Evolutionary conservation across 2,113 vertebrate species (phyloP).

Genomic region (Meriones unguiculatus): DNA sequence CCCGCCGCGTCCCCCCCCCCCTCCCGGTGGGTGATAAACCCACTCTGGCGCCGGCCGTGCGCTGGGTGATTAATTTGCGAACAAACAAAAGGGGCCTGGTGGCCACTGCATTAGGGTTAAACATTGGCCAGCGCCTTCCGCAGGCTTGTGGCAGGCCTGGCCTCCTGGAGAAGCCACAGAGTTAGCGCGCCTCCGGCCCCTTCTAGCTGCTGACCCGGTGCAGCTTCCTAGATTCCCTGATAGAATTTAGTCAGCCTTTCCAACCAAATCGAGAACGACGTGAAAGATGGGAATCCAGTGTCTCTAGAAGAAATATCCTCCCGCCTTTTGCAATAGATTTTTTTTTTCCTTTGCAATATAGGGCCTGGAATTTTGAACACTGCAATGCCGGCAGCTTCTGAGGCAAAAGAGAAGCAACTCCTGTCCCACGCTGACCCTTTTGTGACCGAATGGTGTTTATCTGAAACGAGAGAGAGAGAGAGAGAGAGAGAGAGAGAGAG

Average conservation of each 20-base stretch:
- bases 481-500: too few relatives aligned
- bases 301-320: not conserved
- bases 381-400: not conserved
- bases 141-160: constrained; percentile 56
- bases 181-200: not conserved
- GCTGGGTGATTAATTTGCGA: constrained; percentile 94
- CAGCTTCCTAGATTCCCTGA: not conserved
- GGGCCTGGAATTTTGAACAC: not conserved
- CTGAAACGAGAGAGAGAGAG: constrained; percentile 66
- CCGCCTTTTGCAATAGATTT: not conserved
- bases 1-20: constrained; percentile 85
- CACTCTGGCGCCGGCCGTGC: constrained; percentile 90
- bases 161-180: not conserved
- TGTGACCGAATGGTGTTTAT: constrained; percentile 79
- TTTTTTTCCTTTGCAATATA: not conserved
- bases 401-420: not conserved
- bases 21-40: constrained; percentile 90
- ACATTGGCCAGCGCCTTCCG: constrained; percentile 90
- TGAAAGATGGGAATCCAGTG: not conserved
- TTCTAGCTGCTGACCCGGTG: not conserved
- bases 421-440: constrained; percentile 53
- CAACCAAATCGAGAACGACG: not conserved
- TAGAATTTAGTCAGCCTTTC: not conserved
- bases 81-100: constrained; percentile 94
- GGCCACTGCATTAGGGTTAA: constrained; percentile 90